Evolutionary conservation across 2,797 vertebrate species (phyloP).

Genomic region (Epinephelus malabaricus): DNA sequence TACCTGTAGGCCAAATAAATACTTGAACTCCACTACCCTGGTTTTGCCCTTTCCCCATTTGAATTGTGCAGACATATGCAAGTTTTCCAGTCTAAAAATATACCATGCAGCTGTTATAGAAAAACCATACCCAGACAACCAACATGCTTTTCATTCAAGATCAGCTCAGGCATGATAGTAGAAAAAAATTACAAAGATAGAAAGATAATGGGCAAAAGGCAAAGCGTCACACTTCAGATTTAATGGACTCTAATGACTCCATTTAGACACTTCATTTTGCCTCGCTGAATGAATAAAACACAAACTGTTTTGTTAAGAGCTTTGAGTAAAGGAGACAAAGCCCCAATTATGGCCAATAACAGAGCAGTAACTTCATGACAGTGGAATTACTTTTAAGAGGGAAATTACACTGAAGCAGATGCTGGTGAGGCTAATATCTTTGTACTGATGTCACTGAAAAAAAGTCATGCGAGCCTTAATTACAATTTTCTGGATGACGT

Average conservation of each 20-base stretch:
- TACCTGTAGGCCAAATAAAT: conserved; percentile 16
- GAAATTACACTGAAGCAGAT: conserved; percentile 62
- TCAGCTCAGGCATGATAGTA: conserved; percentile 25
- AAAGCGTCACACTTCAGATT: conserved; percentile 69
- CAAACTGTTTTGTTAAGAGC: conserved; percentile 75
- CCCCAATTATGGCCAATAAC: conserved; percentile 65
- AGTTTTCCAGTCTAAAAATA: neutral
- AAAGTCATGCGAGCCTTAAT: conserved; percentile 7
- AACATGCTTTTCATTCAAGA: conserved; percentile 30
- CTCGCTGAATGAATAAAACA: conserved; percentile 66
- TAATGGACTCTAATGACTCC: conserved; percentile 79
- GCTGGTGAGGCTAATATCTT: conserved; percentile 47
- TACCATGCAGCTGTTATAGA: neutral
- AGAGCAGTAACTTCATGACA: conserved; percentile 64
- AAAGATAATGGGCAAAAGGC: conserved; percentile 59
- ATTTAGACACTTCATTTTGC: conserved; percentile 77
- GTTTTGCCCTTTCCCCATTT: neutral
- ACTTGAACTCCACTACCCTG: neutral
- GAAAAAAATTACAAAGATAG: conserved; percentile 34
- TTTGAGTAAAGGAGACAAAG: conserved; percentile 60
- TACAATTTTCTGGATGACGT: conserved; percentile 18
- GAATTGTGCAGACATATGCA: neutral
- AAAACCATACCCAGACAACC: conserved; percentile 19
- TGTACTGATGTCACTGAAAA: conserved; percentile 39
- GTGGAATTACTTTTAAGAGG: conserved; percentile 64